Evolutionary conservation across 92 coral and sea anemone genomes (phyloP).

Genomic region (Epizoanthus scotinus): DNA sequence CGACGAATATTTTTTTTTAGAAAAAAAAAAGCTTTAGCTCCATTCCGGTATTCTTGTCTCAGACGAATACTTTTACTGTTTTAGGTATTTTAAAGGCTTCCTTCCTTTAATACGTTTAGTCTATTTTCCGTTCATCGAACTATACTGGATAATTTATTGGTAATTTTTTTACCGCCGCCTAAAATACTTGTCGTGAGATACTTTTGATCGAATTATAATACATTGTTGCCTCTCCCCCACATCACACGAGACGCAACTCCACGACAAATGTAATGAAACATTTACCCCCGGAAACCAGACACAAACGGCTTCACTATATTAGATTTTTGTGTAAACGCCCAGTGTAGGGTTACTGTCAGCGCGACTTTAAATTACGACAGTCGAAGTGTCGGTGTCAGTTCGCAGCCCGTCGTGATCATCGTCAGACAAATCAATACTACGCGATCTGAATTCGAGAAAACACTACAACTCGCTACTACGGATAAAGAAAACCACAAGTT

Average conservation of each 20-base stretch:
- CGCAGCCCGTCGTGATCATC: slow-evolving; percentile 7
- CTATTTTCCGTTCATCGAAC: too few relatives aligned
- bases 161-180: neutral
- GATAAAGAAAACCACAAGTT: slow-evolving; percentile 14
- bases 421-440: neutral
- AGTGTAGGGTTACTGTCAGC: slow-evolving; percentile 12
- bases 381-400: slow-evolving; percentile 19
- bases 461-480: neutral
- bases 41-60: slow-evolving; percentile 1
- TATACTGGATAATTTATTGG: neutral
- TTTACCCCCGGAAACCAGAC: slow-evolving; percentile 21
- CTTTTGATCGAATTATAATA: neutral
- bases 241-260: neutral
- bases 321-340: slow-evolving; percentile 26
- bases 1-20: neutral
- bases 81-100: neutral
- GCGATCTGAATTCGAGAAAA: neutral
- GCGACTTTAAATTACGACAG: slow-evolving; percentile 33
- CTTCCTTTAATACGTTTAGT: neutral
- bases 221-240: slow-evolving; percentile 5
- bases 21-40: neutral
- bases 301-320: neutral
- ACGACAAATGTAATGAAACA: neutral
- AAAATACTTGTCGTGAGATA: neutral
- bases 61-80: neutral